Percentiles rank a stretch among this genome's conserved stretches.
Evolutionary conservation across 2,113 vertebrate species (phyloP).

Genomic region (Brevimyrus niger): DNA sequence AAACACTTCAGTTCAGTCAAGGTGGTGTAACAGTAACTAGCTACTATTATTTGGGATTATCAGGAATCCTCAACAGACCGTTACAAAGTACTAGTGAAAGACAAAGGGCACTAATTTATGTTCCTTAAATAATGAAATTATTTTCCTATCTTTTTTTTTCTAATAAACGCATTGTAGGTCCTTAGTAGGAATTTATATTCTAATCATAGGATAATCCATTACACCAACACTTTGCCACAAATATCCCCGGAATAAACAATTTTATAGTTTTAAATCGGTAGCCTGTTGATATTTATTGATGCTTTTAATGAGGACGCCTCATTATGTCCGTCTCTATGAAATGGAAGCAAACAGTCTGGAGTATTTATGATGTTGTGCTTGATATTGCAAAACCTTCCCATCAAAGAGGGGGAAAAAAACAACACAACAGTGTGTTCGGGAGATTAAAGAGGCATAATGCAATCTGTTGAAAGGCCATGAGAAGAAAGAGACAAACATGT

Average conservation of each 20-base stretch:
- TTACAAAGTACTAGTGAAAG: not conserved
- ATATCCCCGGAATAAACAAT: not conserved
- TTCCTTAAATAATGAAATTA: not conserved
- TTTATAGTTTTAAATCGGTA: not conserved
- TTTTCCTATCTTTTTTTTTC: not conserved
- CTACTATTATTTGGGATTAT: not conserved
- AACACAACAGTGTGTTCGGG: not conserved
- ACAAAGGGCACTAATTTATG: not conserved
- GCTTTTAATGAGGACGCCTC: not conserved
- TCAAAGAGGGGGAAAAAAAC: not conserved
- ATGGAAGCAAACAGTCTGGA: not conserved
- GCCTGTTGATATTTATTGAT: not conserved
- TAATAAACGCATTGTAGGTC: not conserved
- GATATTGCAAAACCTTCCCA: not conserved
- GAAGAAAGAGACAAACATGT: conserved; percentile 44
- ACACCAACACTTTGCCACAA: not conserved
- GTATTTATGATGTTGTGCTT: not conserved
- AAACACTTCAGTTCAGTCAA: not conserved
- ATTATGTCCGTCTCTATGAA: not conserved
- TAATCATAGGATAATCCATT: not conserved
- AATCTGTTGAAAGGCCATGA: conserved; percentile 29
- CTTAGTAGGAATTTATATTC: not conserved
- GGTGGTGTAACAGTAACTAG: not conserved
- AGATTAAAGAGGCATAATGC: conserved; percentile 5
- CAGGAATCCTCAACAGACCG: not conserved